Percentiles rank a stretch among this genome's conserved stretches.
These are phyloP conservation scores for Muscicapa striata DNA, from an alignment of 2,797 vertebrate genomes.

Conservation along the genomic window DNA sequence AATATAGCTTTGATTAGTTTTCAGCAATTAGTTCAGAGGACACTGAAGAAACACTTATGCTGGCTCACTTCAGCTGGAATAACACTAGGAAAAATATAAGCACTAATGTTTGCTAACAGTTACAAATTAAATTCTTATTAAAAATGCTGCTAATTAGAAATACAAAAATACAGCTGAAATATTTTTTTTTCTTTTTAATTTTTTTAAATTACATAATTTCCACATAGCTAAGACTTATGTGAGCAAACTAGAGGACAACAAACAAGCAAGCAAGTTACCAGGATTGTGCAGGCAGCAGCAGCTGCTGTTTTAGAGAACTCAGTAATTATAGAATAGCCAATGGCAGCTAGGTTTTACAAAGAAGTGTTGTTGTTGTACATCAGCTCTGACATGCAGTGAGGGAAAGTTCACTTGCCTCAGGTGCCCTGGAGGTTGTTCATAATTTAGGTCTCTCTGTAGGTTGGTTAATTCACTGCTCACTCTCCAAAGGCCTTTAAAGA, in stretches of 20 bases:
- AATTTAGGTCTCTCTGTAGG: slow-evolving; percentile 23
- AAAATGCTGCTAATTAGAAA: not conserved
- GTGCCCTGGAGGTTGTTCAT: slow-evolving; percentile 26
- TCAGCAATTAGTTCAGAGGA: not conserved
- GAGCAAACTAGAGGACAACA: not conserved
- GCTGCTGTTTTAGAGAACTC: not conserved
- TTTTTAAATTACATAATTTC: not conserved
- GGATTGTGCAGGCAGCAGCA: not conserved
- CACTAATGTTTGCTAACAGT: not conserved
- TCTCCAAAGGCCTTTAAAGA: slow-evolving; percentile 18
- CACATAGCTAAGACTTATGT: not conserved
- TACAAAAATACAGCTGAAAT: not conserved
- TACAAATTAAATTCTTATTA: not conserved
- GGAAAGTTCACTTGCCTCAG: slow-evolving; percentile 20
- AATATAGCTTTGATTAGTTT: not conserved
- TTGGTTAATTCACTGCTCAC: slow-evolving; percentile 28
- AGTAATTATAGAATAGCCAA: not conserved
- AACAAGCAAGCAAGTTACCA: not conserved
- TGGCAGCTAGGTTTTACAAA: not conserved
- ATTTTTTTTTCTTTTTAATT: not conserved
- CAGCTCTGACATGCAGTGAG: not conserved
- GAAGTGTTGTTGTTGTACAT: not conserved
- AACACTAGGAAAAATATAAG: not conserved
- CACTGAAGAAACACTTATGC: not conserved
- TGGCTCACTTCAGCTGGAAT: not conserved